A percentile compares a stretch with the other conserved stretches of the same genome.
Conservation (phyloP, 2,888 invertebrate species). For the Mimas tiliae region DNA sequence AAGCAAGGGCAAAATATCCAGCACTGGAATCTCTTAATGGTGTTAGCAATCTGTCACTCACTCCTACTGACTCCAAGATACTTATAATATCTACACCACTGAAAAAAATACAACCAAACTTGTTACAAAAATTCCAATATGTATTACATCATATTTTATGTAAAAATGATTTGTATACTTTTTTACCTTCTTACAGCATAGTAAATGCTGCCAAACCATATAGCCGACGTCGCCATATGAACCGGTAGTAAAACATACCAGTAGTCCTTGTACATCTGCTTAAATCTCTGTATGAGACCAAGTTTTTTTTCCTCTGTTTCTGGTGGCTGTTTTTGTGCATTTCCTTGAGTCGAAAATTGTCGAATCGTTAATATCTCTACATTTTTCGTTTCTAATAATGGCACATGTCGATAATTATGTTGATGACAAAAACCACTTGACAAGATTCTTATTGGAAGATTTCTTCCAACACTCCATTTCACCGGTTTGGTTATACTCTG, state of each 20-base stretch:
- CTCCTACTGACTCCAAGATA: slow-evolving; percentile 89
- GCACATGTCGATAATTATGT: slow-evolving; percentile 43
- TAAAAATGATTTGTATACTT: not conserved
- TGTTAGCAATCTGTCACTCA: slow-evolving; percentile 91
- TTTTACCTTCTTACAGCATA: slow-evolving; percentile 92
- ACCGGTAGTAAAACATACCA: slow-evolving; percentile 98
- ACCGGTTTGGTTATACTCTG: slow-evolving; percentile 65
- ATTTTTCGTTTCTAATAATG: slow-evolving; percentile 24
- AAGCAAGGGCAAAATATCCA: slow-evolving; percentile 95
- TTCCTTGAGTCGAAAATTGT: slow-evolving; percentile 49
- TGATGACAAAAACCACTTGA: slow-evolving; percentile 58
- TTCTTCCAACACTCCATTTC: slow-evolving; percentile 58
- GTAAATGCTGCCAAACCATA: slow-evolving; percentile 96
- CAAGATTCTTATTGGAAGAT: slow-evolving; percentile 56
- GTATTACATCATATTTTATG: slow-evolving; percentile 4
- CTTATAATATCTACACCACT: slow-evolving; percentile 96
- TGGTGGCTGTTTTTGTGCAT: slow-evolving; percentile 41
- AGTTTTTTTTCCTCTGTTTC: slow-evolving; percentile 69
- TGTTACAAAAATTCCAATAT: not conserved
- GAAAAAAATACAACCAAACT: slow-evolving; percentile 55
- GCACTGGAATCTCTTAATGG: slow-evolving; percentile 91
- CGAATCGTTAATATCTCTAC: slow-evolving; percentile 41
- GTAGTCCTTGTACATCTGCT: slow-evolving; percentile 96
- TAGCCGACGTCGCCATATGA: slow-evolving; percentile 93
- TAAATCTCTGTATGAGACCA: slow-evolving; percentile 92